Evolutionary conservation across 1,140 invertebrate species (phyloP), one percentile per base, ranked within the genome.

Genomic region (Megalopta genalis): DNA sequence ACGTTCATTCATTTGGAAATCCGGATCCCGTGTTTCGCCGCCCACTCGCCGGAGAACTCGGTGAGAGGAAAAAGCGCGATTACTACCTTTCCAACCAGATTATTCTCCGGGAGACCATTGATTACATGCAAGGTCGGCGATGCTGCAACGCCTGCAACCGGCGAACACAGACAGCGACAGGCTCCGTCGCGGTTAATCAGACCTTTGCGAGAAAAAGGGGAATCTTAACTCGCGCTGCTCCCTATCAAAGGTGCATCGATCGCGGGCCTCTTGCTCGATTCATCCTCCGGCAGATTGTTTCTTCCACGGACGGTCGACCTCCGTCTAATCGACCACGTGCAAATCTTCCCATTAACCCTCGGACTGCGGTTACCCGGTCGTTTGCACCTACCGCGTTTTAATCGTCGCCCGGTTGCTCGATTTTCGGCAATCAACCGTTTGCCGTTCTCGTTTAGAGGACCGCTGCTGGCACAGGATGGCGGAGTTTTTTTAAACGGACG

Each of bases 41-140:
- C 71, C 70, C 63, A 79, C 77, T 79, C 77, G 52, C 10, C 49
- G 39, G 16, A 60, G 63, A 73, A 21, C 27, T 25, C 18, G 60
- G 76, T 37, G 76, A 72, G 42, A 78, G 76, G 76, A 78, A 78
- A 78, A 72, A 78, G 59, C 76, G 46, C 76, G 76, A 72, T 78
- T 72, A 42, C 76, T 78, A 60, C 77, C 74, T 74, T 79, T 54
- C 76, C 68, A 37, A 32, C 37, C 39, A 16, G 62, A 79, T 74
- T 74, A 79, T 72, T 72, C 70, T 66, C 49, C 23, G 37, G 12
- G 62, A 25, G 71, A 21, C 62, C 77, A 79, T 79, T 79, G 70
- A 79, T 79, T 74, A 74, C 52, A 57, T 25, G 77, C 70, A 73
- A 78, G 69, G 69, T 73, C 76, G 76, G 23, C 8, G 69, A 72